phyloP scores from a whole-genome alignment of 92 coral and sea anemone species.

The Porites lobata region DNA sequence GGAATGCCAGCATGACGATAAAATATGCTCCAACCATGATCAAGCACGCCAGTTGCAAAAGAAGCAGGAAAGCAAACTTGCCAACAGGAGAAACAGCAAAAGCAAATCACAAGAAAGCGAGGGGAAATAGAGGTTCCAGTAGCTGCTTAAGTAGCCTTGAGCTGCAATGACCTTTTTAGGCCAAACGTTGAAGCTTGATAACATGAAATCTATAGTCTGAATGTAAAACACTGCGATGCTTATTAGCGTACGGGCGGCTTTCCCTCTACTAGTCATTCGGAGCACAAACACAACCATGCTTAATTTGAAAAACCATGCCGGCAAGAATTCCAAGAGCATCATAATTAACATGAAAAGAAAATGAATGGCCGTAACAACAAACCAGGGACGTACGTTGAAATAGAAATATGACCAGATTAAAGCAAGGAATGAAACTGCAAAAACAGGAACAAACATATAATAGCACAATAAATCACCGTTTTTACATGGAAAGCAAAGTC shows the following conservation, averaged over 20 bases:
- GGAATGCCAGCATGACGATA: constrained; percentile 16
- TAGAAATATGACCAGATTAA: constrained; percentile 56
- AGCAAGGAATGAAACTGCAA: constrained; percentile 46
- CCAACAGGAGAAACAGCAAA: constrained; percentile 67
- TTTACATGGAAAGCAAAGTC: constrained; percentile 59
- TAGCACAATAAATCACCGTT: constrained; percentile 38
- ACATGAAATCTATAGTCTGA: constrained; percentile 80
- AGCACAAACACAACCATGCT: constrained; percentile 65
- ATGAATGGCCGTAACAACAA: constrained; percentile 54
- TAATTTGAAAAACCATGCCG: constrained; percentile 71
- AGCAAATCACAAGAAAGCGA: constrained; percentile 76
- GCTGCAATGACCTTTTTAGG: constrained; percentile 56
- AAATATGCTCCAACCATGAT: constrained; percentile 39
- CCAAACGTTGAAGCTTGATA: constrained; percentile 79
- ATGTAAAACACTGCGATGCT: constrained; percentile 78
- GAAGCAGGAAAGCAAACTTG: constrained; percentile 62
- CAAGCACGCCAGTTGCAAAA: constrained; percentile 63
- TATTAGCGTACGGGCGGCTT: constrained; percentile 41
- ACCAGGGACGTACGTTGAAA: constrained; percentile 50
- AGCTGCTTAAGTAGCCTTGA: constrained; percentile 77
- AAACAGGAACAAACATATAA: constrained; percentile 51
- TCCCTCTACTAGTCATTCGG: constrained; percentile 60
- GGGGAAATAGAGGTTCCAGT: constrained; percentile 76
- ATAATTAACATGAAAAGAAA: constrained; percentile 52
- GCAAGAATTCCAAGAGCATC: constrained; percentile 61